Evolutionary conservation across 2,888 invertebrate genomes (phyloP).

Genomic region (Tetragnatha montana): DNA sequence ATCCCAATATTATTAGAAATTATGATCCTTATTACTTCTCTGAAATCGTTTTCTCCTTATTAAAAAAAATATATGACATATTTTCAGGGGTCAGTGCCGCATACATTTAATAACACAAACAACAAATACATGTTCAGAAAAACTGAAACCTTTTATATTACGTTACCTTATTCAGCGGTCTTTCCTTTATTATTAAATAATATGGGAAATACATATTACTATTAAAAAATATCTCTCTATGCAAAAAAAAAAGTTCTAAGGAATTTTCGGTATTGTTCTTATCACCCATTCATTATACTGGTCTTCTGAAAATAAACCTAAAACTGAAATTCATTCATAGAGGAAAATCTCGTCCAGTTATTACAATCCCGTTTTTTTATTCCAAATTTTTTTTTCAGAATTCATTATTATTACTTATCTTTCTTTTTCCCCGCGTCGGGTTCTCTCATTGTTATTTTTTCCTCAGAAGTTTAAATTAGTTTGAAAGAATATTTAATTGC

Average conservation of each 20-base stretch:
- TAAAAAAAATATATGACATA: neutral
- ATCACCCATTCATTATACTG: conserved; percentile 2
- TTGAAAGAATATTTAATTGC: conserved; percentile 46
- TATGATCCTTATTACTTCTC: too few relatives aligned
- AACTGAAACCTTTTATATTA: neutral
- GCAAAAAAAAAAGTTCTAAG: neutral
- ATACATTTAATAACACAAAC: neutral
- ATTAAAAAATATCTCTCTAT: neutral
- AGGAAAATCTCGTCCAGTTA: neutral
- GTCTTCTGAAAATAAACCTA: neutral
- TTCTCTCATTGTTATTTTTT: conserved; percentile 5
- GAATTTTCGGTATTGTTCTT: conserved; percentile 3
- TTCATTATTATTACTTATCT: conserved; percentile 42
- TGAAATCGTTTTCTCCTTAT: neutral
- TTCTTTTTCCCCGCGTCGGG: neutral
- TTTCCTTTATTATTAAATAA: neutral
- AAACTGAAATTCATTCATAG: conserved; percentile 15
- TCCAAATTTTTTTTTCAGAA: neutral
- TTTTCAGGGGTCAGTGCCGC: neutral
- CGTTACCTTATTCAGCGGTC: neutral
- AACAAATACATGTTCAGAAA: neutral
- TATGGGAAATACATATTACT: too few relatives aligned
- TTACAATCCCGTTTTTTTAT: conserved; percentile 15
- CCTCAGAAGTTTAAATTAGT: conserved; percentile 30
- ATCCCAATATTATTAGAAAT: too few relatives aligned